phyloP scores from a whole-genome alignment of 1,140 invertebrate genomes.

The Drosophila lini region DNA sequence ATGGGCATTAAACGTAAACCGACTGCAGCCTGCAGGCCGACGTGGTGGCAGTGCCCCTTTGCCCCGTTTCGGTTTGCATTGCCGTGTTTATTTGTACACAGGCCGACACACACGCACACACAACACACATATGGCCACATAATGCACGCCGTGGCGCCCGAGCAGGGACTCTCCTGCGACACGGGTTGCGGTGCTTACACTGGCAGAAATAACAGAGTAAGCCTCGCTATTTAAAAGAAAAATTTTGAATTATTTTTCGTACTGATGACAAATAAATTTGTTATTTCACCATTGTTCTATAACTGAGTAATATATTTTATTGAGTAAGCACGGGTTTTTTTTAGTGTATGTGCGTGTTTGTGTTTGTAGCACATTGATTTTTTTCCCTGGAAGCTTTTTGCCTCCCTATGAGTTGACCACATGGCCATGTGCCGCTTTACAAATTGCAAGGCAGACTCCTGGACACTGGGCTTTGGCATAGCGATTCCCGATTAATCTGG shows the following conservation, averaged over 20 bases:
- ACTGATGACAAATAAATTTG: neutral
- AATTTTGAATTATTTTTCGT: no score
- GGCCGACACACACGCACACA: conserved; percentile 31
- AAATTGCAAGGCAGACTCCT: conserved; percentile 49
- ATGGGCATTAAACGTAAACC: conserved; percentile 81
- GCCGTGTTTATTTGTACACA: conserved; percentile 81
- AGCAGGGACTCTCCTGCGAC: conserved; percentile 27
- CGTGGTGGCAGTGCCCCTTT: conserved; percentile 24
- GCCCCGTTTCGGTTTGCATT: conserved; percentile 51
- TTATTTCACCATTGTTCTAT: accelerated
- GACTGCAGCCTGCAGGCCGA: conserved; percentile 63
- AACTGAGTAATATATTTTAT: neutral
- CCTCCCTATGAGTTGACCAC: conserved; percentile 58
- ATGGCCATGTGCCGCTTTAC: conserved; percentile 58
- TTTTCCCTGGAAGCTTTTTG: conserved; percentile 49
- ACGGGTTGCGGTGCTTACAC: conserved; percentile 31
- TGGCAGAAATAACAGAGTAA: neutral
- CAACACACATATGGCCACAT: conserved; percentile 63
- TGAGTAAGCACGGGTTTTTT: neutral
- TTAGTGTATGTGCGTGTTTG: conserved; percentile 17
- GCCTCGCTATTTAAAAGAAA: accelerated
- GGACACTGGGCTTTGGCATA: conserved; percentile 13
- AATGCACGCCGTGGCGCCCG: conserved; percentile 74
- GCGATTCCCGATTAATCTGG: conserved; percentile 34
- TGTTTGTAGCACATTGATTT: conserved; percentile 67